Conservation (phyloP, 2,888 invertebrate species). For the Drosophila sordidula region DNA sequence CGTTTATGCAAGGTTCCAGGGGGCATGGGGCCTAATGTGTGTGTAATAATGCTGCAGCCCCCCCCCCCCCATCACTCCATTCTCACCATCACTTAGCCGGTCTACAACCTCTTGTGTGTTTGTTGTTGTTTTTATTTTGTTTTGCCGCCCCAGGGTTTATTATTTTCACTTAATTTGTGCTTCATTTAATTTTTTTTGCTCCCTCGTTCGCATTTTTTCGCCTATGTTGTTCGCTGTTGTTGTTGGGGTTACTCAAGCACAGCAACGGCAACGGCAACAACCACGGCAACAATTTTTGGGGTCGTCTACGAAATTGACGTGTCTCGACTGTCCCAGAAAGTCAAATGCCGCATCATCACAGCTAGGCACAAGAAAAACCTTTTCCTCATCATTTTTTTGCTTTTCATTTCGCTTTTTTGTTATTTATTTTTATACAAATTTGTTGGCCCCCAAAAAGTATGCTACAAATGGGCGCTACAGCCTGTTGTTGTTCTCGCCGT, state of each 20-base stretch:
- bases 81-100: neutral
- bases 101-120: neutral
- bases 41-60: constrained; percentile 9
- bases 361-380: constrained; percentile 41
- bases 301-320: constrained; percentile 63
- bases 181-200: constrained; percentile 51
- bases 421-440: constrained; percentile 49
- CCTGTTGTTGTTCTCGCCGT: constrained; percentile 12
- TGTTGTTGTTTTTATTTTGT: constrained; percentile 19
- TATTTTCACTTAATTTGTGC: constrained; percentile 78
- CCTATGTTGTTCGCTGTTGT: constrained; percentile 5
- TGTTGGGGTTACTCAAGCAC: constrained; percentile 18
- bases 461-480: constrained; percentile 32
- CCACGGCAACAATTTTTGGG: constrained; percentile 21
- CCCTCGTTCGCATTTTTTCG: constrained; percentile 2
- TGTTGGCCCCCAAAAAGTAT: constrained; percentile 42
- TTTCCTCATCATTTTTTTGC: constrained; percentile 6
- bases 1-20: constrained; percentile 26
- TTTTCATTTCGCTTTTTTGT: constrained; percentile 19
- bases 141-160: constrained; percentile 62
- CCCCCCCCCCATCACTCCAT: neutral
- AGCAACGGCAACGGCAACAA: constrained; percentile 17
- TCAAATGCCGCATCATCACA: constrained; percentile 75
- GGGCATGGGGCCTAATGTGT: constrained; percentile 12
- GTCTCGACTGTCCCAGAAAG: constrained; percentile 55